A percentile compares a stretch with the other conserved stretches of the same genome.
phyloP scores from a whole-genome alignment of 2,113 vertebrate species.

The Neodontobutis hainanensis region DNA sequence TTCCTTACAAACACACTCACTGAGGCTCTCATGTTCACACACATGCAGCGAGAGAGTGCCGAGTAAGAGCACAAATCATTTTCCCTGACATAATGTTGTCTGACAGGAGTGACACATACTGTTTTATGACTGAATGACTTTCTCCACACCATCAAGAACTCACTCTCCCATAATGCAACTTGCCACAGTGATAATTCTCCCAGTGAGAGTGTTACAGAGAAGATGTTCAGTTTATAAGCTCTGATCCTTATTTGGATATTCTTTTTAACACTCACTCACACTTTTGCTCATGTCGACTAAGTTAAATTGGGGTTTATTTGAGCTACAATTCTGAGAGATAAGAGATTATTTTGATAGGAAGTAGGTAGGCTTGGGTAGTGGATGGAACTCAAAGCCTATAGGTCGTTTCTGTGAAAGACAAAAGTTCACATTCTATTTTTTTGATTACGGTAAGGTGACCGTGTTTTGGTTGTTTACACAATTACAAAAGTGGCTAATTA shows the following conservation, averaged over 20 bases:
- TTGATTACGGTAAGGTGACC: too few relatives aligned
- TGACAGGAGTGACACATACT: constrained; percentile 74
- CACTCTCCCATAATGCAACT: constrained; percentile 73
- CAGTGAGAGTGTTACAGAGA: constrained; percentile 42
- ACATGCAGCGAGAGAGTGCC: constrained; percentile 7
- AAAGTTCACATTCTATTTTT: too few relatives aligned
- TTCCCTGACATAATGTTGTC: constrained; percentile 65
- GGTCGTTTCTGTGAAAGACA: too few relatives aligned
- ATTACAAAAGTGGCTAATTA: too few relatives aligned
- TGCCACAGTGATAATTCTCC: constrained; percentile 54
- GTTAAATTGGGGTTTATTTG: too few relatives aligned
- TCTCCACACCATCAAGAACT: constrained; percentile 68
- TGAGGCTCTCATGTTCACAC: not conserved
- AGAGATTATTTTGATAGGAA: too few relatives aligned
- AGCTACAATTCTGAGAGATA: too few relatives aligned
- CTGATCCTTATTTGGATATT: constrained; percentile 16
- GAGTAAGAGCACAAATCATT: constrained; percentile 54
- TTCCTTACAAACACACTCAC: constrained; percentile 20
- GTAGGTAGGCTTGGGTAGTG: too few relatives aligned
- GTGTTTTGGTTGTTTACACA: too few relatives aligned
- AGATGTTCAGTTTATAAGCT: constrained; percentile 32
- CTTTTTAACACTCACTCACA: not conserved
- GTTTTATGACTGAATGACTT: constrained; percentile 77
- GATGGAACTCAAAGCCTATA: too few relatives aligned
- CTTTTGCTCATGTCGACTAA: not conserved